These are phyloP conservation scores for Heliothis peltigera DNA, from an alignment of 2,888 invertebrate species.

Conservation along the genomic window DNA sequence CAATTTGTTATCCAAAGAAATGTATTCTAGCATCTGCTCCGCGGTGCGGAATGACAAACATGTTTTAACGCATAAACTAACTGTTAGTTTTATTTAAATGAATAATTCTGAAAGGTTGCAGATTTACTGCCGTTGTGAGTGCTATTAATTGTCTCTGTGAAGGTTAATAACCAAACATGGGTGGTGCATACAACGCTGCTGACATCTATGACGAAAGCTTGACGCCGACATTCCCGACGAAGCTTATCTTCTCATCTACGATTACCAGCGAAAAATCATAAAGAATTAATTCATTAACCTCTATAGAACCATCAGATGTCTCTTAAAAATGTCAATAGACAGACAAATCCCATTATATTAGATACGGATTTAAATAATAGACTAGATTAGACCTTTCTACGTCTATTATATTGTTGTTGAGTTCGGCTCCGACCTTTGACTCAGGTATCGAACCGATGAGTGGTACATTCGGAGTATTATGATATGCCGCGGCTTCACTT, in stretches of 20 bases:
- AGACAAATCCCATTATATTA: slow-evolving; percentile 67
- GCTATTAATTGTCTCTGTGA: background rate
- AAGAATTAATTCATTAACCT: slow-evolving; percentile 64
- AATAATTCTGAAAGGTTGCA: background rate
- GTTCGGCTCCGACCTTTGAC: slow-evolving; percentile 71
- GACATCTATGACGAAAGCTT: slow-evolving; percentile 36
- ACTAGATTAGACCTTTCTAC: slow-evolving; percentile 80
- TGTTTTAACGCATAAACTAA: slow-evolving; percentile 18
- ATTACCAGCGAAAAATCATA: slow-evolving; percentile 56
- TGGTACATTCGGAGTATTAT: slow-evolving; percentile 79
- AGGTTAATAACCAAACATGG: slow-evolving; percentile 1
- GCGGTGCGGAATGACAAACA: slow-evolving; percentile 38
- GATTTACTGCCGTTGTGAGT: background rate
- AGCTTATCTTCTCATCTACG: slow-evolving; percentile 51
- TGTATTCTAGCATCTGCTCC: slow-evolving; percentile 56
- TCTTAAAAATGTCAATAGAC: slow-evolving; percentile 68
- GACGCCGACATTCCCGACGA: slow-evolving; percentile 21
- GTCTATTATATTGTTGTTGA: slow-evolving; percentile 65
- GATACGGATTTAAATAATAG: slow-evolving; percentile 78
- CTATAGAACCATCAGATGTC: slow-evolving; percentile 65
- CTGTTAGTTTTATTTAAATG: slow-evolving; percentile 10
- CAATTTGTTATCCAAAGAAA: slow-evolving; percentile 54
- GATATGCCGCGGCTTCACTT: slow-evolving; percentile 77
- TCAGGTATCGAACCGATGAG: slow-evolving; percentile 78
- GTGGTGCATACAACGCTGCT: slow-evolving; percentile 8